Conservation (phyloP, 2,113 vertebrate genomes). For the Nipponia nippon region DNA sequence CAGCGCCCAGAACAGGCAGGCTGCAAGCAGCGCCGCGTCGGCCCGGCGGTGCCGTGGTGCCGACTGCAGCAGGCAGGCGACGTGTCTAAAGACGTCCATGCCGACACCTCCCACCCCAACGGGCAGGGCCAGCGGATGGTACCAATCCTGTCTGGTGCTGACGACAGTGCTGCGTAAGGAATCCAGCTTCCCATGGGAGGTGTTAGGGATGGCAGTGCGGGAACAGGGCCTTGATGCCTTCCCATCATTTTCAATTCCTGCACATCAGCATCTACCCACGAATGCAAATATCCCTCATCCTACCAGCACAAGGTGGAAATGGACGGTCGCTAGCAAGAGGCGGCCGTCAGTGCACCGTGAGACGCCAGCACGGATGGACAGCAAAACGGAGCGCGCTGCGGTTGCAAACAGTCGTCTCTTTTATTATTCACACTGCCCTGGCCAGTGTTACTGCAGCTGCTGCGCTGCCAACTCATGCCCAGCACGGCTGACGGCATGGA, state of each 20-base stretch:
- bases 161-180: neutral
- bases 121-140: neutral
- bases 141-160: neutral
- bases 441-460: neutral
- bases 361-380: neutral
- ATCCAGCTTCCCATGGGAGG: neutral
- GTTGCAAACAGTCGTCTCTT: neutral
- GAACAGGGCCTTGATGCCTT: neutral
- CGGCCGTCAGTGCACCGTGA: fast-evolving
- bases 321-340: neutral
- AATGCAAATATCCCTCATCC: neutral
- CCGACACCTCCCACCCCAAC: neutral
- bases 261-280: neutral
- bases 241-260: neutral
- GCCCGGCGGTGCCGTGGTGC: fast-evolving
- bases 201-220: neutral
- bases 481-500: neutral
- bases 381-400: neutral
- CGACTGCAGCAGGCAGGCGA: fast-evolving
- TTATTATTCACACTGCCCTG: neutral
- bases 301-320: neutral
- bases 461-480: neutral
- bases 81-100: fast-evolving
- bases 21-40: neutral
- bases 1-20: fast-evolving